These are phyloP conservation scores for Ptilorrhoa leucosticta DNA, from an alignment of 2,113 vertebrate species.

Conservation along the genomic window DNA sequence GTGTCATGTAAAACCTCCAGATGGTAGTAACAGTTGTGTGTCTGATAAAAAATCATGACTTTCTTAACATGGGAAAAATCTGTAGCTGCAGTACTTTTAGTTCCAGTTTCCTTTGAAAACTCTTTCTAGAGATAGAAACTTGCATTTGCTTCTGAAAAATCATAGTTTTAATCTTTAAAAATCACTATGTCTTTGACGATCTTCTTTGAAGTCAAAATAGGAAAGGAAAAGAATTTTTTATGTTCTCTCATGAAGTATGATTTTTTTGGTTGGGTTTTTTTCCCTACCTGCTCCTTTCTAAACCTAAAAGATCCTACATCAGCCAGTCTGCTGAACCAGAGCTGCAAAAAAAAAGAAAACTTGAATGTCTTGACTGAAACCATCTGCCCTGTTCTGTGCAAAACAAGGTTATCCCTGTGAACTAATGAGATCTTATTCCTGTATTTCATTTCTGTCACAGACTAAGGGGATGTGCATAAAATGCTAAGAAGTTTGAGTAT, in stretches of 20 bases:
- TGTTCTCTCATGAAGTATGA: background rate
- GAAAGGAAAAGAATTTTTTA: background rate
- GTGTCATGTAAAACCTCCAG: background rate
- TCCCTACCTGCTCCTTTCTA: background rate
- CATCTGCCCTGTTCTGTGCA: background rate
- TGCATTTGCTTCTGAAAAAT: background rate
- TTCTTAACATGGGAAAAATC: background rate
- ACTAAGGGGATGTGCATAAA: background rate
- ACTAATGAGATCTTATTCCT: background rate
- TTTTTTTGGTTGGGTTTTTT: rapidly evolving
- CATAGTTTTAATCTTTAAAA: background rate
- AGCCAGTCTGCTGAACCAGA: background rate
- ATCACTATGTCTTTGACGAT: background rate
- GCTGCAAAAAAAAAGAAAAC: background rate
- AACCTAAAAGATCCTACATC: background rate
- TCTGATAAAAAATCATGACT: background rate
- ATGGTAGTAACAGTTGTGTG: background rate
- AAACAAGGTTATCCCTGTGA: background rate
- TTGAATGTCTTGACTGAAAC: background rate
- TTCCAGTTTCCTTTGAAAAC: background rate
- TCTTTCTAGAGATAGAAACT: background rate
- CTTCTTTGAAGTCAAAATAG: background rate
- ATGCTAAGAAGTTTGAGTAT: background rate
- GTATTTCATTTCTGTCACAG: background rate
- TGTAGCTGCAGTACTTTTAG: background rate